Conservation (phyloP, 2,113 vertebrate species). For the Ochotona curzoniae region DNA sequence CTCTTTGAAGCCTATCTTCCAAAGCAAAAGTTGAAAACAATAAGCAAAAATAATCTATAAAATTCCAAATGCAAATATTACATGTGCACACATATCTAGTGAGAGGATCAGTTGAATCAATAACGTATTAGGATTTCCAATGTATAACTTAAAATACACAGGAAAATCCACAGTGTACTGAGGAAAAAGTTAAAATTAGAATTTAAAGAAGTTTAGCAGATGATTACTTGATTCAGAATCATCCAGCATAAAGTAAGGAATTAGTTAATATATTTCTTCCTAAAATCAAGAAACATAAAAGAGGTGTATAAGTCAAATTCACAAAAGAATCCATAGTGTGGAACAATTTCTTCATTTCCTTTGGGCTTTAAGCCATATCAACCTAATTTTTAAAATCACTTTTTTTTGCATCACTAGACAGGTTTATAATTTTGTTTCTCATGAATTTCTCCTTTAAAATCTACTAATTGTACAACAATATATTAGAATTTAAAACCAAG, state of each 20-base stretch:
- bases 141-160: background rate
- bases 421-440: background rate
- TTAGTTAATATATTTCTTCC: background rate
- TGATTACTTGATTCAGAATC: background rate
- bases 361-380: background rate
- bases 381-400: background rate
- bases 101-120: background rate
- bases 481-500: constrained; percentile 5
- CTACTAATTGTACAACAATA: background rate
- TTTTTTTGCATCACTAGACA: background rate
- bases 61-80: background rate
- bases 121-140: background rate
- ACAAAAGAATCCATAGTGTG: background rate
- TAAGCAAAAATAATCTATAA: background rate
- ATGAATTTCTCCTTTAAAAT: background rate
- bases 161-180: constrained; percentile 14
- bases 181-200: background rate
- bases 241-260: background rate
- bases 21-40: constrained; percentile 1
- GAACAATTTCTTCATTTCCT: background rate
- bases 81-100: background rate
- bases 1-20: background rate
- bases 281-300: background rate
- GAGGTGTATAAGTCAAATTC: background rate
- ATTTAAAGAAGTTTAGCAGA: background rate